These are phyloP conservation scores for Gonatopus flavifemur DNA, from an alignment of 1,140 invertebrate genomes.

Conservation along the genomic window DNA sequence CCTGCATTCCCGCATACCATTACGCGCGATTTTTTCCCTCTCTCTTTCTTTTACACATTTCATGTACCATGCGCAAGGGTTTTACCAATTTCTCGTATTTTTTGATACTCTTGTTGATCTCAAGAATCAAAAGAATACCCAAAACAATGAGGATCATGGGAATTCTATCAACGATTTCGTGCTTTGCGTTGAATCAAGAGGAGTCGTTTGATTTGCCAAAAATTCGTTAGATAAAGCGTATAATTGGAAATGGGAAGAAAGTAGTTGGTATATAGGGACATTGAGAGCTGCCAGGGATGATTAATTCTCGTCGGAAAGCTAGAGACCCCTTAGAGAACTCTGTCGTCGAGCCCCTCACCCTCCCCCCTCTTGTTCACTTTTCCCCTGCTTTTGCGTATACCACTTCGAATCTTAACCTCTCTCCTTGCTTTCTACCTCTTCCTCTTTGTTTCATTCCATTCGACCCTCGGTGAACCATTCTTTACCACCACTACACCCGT, in stretches of 20 bases:
- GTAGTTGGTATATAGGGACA: constrained; percentile 42
- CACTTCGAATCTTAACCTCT: constrained; percentile 18
- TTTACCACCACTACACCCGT: constrained; percentile 21
- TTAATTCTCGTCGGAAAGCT: constrained; percentile 49
- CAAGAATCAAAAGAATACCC: neutral
- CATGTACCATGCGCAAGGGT: too few species aligned
- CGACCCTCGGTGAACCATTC: constrained; percentile 27
- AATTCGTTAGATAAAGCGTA: constrained; percentile 43
- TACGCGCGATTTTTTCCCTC: too few species aligned
- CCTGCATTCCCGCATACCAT: constrained; percentile 57
- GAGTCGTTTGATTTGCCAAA: constrained; percentile 27
- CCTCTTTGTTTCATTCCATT: constrained; percentile 7
- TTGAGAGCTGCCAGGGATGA: constrained; percentile 50
- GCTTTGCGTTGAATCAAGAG: neutral
- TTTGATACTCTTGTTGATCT: too few species aligned
- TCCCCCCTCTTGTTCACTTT: neutral
- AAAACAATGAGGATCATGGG: too few species aligned
- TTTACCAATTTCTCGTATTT: too few species aligned
- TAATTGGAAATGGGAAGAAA: constrained; percentile 53
- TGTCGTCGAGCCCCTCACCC: constrained; percentile 33
- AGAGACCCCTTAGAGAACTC: constrained; percentile 46
- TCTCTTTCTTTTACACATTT: constrained; percentile 41
- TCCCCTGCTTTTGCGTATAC: neutral
- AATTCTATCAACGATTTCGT: neutral
- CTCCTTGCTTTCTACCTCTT: constrained; percentile 20